These are phyloP conservation scores for Sarcophaga rosellei DNA, from an alignment of 2,888 invertebrate genomes.

Conservation along the genomic window DNA sequence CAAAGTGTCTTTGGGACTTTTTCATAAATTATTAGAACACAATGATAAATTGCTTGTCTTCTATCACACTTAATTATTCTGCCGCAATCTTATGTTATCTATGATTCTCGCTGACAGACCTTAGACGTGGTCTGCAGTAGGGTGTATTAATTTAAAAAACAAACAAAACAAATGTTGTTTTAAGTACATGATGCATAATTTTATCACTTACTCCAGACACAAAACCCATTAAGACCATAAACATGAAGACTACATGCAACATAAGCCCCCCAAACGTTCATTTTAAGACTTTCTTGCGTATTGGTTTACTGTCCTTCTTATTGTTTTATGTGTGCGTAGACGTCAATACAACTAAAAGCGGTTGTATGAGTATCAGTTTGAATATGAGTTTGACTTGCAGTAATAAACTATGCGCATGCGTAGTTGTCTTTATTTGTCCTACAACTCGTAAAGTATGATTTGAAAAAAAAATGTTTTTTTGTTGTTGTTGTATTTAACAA, in stretches of 20 bases:
- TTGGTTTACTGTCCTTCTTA: neutral
- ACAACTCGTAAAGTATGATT: slow-evolving; percentile 43
- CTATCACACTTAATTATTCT: no score
- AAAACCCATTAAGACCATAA: neutral
- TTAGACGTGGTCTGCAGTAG: no score
- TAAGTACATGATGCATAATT: slow-evolving; percentile 58
- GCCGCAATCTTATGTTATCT: no score
- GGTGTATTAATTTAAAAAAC: slow-evolving; percentile 10
- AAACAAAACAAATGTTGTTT: slow-evolving; percentile 16
- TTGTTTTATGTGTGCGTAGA: no score
- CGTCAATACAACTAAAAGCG: neutral
- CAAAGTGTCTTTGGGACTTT: no score
- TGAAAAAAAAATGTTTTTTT: slow-evolving; percentile 24
- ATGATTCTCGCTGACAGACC: no score
- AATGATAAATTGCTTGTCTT: no score
- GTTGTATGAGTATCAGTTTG: neutral
- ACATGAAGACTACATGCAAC: neutral
- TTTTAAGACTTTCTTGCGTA: neutral
- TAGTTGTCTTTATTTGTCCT: slow-evolving; percentile 35
- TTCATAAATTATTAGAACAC: no score
- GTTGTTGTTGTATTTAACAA: slow-evolving; percentile 43
- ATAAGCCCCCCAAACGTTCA: neutral
- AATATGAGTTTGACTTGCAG: neutral
- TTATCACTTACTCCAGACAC: slow-evolving; percentile 35
- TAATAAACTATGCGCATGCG: slow-evolving; percentile 49